Evolutionary conservation across 2,113 vertebrate species (phyloP).

Genomic region (Chiloscyllium plagiosum): DNA sequence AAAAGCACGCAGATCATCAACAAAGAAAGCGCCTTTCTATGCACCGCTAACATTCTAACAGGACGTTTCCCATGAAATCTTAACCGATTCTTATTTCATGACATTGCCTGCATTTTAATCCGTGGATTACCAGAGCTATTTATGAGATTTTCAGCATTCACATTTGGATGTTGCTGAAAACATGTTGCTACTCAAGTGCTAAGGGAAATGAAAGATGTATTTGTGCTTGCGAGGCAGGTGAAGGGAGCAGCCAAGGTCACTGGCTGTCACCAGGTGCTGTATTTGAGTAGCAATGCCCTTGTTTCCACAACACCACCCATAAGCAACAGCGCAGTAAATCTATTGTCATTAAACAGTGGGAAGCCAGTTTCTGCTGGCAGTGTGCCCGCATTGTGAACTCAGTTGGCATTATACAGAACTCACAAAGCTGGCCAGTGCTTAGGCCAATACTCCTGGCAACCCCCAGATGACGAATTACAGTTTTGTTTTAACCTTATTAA

Average conservation of each 20-base stretch:
- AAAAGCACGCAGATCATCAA: neutral
- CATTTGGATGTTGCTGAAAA: neutral
- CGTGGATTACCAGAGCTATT: constrained; percentile 9
- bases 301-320: constrained; percentile 90
- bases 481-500: constrained; percentile 46
- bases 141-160: neutral
- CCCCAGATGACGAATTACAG: constrained; percentile 60
- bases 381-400: constrained; percentile 62
- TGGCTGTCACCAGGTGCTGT: constrained; percentile 78
- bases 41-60: neutral
- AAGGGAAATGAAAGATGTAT: constrained; percentile 34
- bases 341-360: constrained; percentile 91
- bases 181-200: constrained; percentile 22
- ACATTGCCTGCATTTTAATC: constrained; percentile 15
- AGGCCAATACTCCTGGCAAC: constrained; percentile 48
- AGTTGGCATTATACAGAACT: constrained; percentile 54
- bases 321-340: constrained; percentile 80
- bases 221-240: constrained; percentile 44
- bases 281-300: constrained; percentile 88
- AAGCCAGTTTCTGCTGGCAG: constrained; percentile 70
- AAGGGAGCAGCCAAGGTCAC: constrained; percentile 67
- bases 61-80: neutral
- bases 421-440: constrained; percentile 39
- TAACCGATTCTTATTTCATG: neutral
- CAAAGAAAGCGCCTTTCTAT: neutral